Evolutionary conservation across 2,888 invertebrate species (phyloP).

Genomic region (Cephus runcator): DNA sequence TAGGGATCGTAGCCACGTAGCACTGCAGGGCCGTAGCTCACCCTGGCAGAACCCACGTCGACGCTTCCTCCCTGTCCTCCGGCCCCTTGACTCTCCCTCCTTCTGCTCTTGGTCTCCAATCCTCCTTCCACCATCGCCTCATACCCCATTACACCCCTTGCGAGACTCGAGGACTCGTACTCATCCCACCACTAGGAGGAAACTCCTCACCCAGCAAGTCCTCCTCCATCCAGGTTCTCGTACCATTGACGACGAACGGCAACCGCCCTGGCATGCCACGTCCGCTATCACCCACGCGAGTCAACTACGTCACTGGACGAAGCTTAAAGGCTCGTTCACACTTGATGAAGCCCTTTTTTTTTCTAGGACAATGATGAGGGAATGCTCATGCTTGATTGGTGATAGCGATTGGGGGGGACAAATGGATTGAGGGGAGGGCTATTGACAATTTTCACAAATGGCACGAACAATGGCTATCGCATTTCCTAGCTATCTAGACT

Average conservation of each 20-base stretch:
- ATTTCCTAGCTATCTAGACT: not conserved
- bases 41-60: not conserved
- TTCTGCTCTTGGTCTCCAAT: not conserved
- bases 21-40: not conserved
- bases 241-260: not conserved
- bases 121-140: not conserved
- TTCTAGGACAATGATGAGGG: not conserved
- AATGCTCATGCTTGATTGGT: not conserved
- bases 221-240: not conserved
- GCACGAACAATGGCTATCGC: not conserved
- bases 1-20: too few relatives aligned
- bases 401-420: not conserved
- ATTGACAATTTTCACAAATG: not conserved
- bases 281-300: conserved; percentile 34
- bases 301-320: conserved; percentile 32
- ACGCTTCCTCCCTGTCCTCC: not conserved
- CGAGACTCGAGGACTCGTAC: not conserved
- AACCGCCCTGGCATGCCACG: conserved; percentile 30
- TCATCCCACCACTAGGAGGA: not conserved
- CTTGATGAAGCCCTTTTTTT: not conserved
- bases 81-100: not conserved
- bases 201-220: not conserved
- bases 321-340: conserved; percentile 27
- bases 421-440: not conserved
- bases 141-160: not conserved